These are phyloP conservation scores for Menidia beryllina DNA, from an alignment of 2,113 vertebrate genomes.

Conservation along the genomic window DNA sequence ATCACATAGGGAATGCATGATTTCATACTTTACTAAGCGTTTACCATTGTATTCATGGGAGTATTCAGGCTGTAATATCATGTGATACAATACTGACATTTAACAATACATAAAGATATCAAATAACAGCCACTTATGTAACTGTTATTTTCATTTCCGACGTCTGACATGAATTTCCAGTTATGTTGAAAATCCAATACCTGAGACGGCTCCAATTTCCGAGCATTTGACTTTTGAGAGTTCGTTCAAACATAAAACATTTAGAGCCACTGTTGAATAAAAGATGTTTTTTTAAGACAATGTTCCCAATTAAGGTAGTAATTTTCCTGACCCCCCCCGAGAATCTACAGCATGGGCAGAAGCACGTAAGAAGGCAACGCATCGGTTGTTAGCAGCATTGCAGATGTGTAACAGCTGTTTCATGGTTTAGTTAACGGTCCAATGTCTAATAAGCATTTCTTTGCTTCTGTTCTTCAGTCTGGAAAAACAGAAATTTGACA, in stretches of 20 bases:
- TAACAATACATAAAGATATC: no score
- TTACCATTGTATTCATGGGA: neutral
- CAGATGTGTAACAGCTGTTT: no score
- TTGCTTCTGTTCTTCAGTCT: neutral
- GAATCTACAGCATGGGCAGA: neutral
- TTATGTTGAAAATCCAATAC: neutral
- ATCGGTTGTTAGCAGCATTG: neutral
- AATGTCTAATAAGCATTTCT: neutral
- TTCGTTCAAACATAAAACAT: neutral
- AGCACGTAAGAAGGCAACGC: neutral
- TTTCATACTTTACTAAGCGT: neutral
- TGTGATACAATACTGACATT: no score
- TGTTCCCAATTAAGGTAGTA: no score
- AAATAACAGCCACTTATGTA: neutral
- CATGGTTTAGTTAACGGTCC: neutral
- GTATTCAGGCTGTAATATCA: neutral
- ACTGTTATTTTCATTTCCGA: neutral
- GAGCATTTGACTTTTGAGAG: neutral
- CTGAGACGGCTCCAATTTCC: neutral
- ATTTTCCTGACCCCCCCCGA: neutral
- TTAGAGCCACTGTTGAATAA: no score
- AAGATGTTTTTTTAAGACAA: no score
- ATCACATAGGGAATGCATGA: slow-evolving; percentile 8
- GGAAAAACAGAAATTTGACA: neutral
- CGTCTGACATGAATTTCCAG: neutral